phyloP scores from a whole-genome alignment of 2,797 vertebrate species.

The Poeciliopsis paucimaculata region DNA sequence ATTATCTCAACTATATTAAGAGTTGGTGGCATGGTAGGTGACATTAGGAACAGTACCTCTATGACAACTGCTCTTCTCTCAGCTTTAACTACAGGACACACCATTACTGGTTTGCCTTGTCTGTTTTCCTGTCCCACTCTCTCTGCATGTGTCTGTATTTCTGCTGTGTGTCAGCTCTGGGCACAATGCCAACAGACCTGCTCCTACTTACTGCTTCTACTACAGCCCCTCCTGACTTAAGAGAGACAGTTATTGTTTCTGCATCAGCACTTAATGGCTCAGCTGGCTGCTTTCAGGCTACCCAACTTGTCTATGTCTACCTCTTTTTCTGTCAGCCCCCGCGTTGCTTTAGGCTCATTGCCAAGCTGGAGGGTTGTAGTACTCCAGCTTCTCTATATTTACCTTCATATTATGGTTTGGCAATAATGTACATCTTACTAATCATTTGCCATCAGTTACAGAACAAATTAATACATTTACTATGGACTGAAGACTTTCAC shows the following conservation, averaged over 20 bases:
- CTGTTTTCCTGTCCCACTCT: conserved; percentile 59
- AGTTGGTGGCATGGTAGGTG: not conserved
- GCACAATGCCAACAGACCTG: conserved; percentile 71
- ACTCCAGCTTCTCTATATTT: conserved; percentile 38
- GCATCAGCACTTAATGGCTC: conserved; percentile 77
- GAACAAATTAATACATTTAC: conserved; percentile 15
- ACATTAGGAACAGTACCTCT: conserved; percentile 1
- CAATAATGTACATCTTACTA: conserved; percentile 24
- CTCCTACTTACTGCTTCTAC: conserved; percentile 73
- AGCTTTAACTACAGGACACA: conserved; percentile 46
- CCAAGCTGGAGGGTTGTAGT: conserved; percentile 55
- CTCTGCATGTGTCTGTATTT: conserved; percentile 63
- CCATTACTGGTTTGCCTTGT: conserved; percentile 58
- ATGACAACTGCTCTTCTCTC: conserved; percentile 35
- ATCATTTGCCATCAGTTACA: conserved; percentile 21
- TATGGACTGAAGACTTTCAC: not conserved
- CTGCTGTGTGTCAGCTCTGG: conserved; percentile 62
- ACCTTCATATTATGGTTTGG: conserved; percentile 30
- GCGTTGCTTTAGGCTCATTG: conserved; percentile 55
- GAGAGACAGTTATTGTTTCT: conserved; percentile 79
- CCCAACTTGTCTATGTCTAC: conserved; percentile 69
- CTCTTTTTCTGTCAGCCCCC: conserved; percentile 64
- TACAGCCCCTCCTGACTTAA: conserved; percentile 71
- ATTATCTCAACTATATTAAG: not conserved
- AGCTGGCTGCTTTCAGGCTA: conserved; percentile 72